A percentile compares a stretch with the other conserved stretches of the same genome.
These are phyloP conservation scores for Agrochola lychnidis DNA, from an alignment of 2,888 invertebrate species.

Conservation along the genomic window DNA sequence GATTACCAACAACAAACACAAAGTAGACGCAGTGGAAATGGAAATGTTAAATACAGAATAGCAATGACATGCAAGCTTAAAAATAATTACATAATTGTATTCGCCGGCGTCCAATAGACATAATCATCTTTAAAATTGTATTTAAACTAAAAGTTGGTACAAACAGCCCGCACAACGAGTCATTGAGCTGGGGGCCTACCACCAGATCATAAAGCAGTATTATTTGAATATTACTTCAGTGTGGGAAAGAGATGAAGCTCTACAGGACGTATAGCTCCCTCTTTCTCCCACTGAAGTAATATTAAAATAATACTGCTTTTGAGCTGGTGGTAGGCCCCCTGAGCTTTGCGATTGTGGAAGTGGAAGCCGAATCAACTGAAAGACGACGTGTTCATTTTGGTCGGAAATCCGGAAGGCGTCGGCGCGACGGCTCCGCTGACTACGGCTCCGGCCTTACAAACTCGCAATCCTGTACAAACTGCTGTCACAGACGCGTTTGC, in stretches of 20 bases:
- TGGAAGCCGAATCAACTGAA: background rate
- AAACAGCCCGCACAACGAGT: background rate
- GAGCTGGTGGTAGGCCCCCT: no score
- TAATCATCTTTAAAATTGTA: constrained; percentile 78
- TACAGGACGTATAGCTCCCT: no score
- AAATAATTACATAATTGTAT: constrained; percentile 50
- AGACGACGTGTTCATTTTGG: background rate
- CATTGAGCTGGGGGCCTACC: no score
- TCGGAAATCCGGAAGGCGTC: background rate
- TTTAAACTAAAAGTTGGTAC: constrained; percentile 18
- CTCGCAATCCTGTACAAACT: background rate
- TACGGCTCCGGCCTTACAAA: background rate
- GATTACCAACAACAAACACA: constrained; percentile 16
- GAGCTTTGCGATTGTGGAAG: background rate
- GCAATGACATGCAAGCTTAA: constrained; percentile 71
- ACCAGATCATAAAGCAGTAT: no score
- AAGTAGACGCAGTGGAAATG: constrained; percentile 43
- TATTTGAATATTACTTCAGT: no score
- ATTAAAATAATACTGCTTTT: no score
- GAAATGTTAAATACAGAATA: constrained; percentile 57
- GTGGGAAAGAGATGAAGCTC: no score
- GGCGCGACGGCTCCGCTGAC: background rate
- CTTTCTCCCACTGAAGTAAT: no score
- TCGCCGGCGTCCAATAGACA: constrained; percentile 77
- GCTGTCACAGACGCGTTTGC: background rate